Evolutionary conservation across 2,888 invertebrate genomes (phyloP), one percentile per base, ranked within the genome.

Genomic region (Cremastinae sp.): DNA sequence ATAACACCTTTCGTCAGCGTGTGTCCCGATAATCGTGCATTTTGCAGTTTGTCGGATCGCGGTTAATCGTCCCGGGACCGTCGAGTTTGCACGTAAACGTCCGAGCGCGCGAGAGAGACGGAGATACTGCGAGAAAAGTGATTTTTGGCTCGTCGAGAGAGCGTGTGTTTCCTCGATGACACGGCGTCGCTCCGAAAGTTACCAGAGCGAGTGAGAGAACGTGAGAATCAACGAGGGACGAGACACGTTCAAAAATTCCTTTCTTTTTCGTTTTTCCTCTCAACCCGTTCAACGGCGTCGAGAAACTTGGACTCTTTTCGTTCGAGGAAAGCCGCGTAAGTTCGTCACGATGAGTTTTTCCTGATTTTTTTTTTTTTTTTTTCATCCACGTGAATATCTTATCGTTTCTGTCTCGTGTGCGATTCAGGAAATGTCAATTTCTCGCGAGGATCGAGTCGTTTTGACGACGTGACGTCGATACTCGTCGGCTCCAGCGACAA

Each of bases 1-100:
- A 28, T 28, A 28, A 76, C 76, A 76, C 58, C 59, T 18, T 58
- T 76, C 59, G 59, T 69, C 59, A 69, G 38, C 58, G 53, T 69
- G 71, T 64, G 64, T 18, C 47, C 58, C 68, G 56, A 34, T 64
- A 47, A 61, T 66, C 41, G 41, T 53, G 51, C 34, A 65, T 43
- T 65, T 51, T 22, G 41, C 9, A 54, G 41, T 41, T 65, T 16
- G 14, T 43, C 28, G 12, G 22, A 22, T 64, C 22, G 34, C 5
- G 1, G 20, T 16, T n/a, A n/a, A 58, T 68, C 38, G 14, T 18
- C 28, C n/a, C 34, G 1, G 43, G 12, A 59, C 51, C 51, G 45
- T 54, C 14, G 12, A 38, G 43, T 51, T 41, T 18, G 8, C 22
- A 51, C 10, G 16, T 12, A 41, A 20, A n/a, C 16, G 41, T 16